Conservation (phyloP, 2,888 invertebrate species). For the Xestoiulus laeticollis region DNA sequence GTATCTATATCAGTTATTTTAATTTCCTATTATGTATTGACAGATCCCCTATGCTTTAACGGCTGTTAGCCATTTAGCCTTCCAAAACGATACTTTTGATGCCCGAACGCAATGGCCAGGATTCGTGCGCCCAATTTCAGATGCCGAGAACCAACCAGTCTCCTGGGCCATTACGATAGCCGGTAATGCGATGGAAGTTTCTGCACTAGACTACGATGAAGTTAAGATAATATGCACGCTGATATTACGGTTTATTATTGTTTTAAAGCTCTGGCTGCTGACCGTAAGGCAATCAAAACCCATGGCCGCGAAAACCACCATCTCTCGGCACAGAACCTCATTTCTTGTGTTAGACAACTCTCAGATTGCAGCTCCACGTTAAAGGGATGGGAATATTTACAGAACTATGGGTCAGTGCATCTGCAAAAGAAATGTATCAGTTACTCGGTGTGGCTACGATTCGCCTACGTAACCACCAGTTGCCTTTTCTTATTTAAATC, state of each 20-base stretch:
- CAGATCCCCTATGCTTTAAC: too few relatives aligned
- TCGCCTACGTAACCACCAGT: too few relatives aligned
- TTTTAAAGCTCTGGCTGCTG: not conserved
- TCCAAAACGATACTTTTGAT: not conserved
- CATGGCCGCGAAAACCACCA: not conserved
- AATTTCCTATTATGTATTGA: too few relatives aligned
- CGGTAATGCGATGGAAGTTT: not conserved
- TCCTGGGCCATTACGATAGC: slow-evolving; percentile 38
- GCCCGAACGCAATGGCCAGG: slow-evolving; percentile 42
- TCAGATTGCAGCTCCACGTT: not conserved
- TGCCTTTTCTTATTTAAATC: too few relatives aligned
- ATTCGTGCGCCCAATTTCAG: not conserved
- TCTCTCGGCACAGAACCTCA: not conserved
- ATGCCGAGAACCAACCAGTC: not conserved
- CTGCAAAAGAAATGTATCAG: too few relatives aligned
- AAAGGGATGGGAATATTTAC: slow-evolving; percentile 13
- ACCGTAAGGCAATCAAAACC: not conserved
- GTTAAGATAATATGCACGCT: not conserved
- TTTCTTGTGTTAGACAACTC: not conserved
- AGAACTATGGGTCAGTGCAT: not conserved
- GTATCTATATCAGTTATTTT: too few relatives aligned
- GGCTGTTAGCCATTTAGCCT: not conserved
- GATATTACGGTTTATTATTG: not conserved
- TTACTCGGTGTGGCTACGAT: too few relatives aligned
- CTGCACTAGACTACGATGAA: not conserved